Conservation (phyloP, 35 echinoderm and acorn worm genomes). For the Hemicentrotus pulcherrimus region DNA sequence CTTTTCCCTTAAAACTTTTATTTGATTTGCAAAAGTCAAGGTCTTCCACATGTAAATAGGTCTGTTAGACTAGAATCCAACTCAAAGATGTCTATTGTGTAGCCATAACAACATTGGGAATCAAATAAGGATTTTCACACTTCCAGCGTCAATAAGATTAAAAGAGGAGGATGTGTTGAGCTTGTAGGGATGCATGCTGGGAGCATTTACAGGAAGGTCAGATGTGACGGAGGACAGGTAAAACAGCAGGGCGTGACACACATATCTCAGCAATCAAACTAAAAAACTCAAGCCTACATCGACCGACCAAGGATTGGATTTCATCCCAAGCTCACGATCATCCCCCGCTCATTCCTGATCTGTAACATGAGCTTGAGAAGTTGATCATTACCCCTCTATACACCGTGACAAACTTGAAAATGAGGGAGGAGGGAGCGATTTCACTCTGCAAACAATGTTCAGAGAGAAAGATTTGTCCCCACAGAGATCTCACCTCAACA, state of each 20-base stretch:
- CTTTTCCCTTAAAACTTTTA: neutral
- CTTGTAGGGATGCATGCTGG: neutral
- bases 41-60: neutral
- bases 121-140: conserved; percentile 11
- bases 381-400: neutral
- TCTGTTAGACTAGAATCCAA: neutral
- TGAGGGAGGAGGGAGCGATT: no score
- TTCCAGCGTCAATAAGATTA: neutral
- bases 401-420: no score
- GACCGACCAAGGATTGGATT: neutral
- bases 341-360: neutral
- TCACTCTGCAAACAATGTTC: no score
- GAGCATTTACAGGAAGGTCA: neutral
- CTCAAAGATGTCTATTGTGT: neutral
- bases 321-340: neutral
- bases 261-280: neutral
- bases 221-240: neutral
- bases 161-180: neutral
- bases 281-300: no score
- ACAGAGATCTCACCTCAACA: no score
- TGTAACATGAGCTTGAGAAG: neutral
- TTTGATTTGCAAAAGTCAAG: conserved; percentile 4
- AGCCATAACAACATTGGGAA: neutral
- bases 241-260: neutral
- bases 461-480: no score